A percentile compares a stretch with the other conserved stretches of the same genome.
Conservation (phyloP, 2,797 vertebrate genomes). For the Lacerta agilis region DNA sequence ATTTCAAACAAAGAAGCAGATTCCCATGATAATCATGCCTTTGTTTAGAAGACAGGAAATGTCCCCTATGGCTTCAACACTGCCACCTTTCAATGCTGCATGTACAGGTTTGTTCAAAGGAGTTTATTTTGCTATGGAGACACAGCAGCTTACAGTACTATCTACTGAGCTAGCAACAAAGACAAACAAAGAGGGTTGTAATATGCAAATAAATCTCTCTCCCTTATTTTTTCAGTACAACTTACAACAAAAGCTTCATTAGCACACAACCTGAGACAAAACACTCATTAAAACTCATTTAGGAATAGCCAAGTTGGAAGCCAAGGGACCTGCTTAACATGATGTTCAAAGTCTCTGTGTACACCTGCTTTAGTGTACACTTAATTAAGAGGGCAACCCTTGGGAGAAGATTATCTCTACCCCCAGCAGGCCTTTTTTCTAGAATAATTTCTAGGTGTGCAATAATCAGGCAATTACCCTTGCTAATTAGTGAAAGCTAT, state of each 20-base stretch:
- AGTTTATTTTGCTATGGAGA: conserved; percentile 65
- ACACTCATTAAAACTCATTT: conserved; percentile 48
- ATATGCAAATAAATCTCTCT: conserved; percentile 71
- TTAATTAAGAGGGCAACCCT: conserved; percentile 58
- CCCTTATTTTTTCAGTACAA: conserved; percentile 42
- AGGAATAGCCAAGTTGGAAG: conserved; percentile 48
- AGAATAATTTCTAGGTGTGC: conserved; percentile 61
- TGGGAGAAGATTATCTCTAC: conserved; percentile 56
- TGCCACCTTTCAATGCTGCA: conserved; percentile 42
- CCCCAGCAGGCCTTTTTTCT: conserved; percentile 51
- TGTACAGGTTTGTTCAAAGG: conserved; percentile 50
- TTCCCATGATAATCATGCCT: conserved; percentile 69
- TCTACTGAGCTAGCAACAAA: conserved; percentile 7
- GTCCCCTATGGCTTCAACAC: conserved; percentile 63
- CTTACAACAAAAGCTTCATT: conserved; percentile 65
- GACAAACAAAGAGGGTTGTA: conserved; percentile 49
- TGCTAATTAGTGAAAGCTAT: conserved; percentile 62
- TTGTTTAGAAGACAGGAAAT: conserved; percentile 68
- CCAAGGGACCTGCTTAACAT: conserved; percentile 51
- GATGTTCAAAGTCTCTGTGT: conserved; percentile 51
- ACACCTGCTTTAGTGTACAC: conserved; percentile 41
- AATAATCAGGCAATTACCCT: conserved; percentile 68
- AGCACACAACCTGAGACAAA: conserved; percentile 40
- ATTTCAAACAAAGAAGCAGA: conserved; percentile 17
- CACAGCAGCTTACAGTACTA: conserved; percentile 51